These are phyloP conservation scores for Procapra przewalskii DNA, from an alignment of 2,113 vertebrate genomes.

Conservation along the genomic window DNA sequence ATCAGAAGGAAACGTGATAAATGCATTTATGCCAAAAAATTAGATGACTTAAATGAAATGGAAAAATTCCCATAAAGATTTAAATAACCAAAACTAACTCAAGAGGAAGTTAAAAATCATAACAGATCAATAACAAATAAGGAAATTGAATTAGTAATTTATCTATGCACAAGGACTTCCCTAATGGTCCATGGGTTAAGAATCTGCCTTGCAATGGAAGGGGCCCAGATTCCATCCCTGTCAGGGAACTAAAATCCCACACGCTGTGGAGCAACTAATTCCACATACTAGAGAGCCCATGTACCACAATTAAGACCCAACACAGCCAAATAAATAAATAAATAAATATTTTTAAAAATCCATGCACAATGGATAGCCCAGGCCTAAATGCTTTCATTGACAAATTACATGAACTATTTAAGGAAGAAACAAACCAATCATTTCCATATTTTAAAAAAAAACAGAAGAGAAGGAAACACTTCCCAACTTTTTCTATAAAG, in stretches of 20 bases:
- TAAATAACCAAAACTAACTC: background rate
- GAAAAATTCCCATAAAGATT: background rate
- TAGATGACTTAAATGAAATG: background rate
- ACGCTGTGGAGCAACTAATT: background rate
- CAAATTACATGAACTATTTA: background rate
- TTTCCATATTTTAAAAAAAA: background rate
- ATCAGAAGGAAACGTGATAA: background rate
- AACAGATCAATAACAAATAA: background rate
- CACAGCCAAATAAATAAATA: background rate
- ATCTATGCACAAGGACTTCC: background rate
- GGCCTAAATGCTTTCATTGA: background rate
- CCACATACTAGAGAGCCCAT: background rate
- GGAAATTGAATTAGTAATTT: background rate
- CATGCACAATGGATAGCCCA: background rate
- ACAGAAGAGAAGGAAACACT: background rate
- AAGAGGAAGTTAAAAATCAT: background rate
- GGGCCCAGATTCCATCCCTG: background rate
- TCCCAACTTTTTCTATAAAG: background rate
- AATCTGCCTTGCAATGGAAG: background rate
- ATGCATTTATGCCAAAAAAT: background rate
- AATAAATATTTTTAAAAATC: background rate
- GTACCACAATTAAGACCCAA: background rate
- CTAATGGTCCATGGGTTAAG: background rate
- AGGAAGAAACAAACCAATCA: background rate
- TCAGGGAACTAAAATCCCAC: background rate